A percentile compares a stretch with the other conserved stretches of the same genome.
phyloP scores from a whole-genome alignment of 2,888 invertebrate species.

The Drosophila helvetica region DNA sequence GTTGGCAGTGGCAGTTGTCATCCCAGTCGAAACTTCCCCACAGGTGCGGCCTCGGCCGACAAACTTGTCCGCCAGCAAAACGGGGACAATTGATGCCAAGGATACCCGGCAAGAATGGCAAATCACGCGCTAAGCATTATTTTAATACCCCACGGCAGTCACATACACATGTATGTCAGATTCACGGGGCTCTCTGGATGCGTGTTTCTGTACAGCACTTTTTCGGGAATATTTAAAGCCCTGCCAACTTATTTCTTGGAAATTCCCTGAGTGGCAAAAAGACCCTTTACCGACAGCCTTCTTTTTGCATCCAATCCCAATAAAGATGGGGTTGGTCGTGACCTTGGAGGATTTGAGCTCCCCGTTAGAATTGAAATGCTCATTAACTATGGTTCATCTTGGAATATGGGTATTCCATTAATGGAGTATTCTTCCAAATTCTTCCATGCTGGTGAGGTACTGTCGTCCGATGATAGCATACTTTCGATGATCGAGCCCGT shows the following conservation, averaged over 20 bases:
- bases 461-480: too few species aligned
- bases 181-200: background rate
- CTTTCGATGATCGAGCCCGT: too few species aligned
- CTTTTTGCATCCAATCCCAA: slow-evolving; percentile 43
- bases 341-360: slow-evolving; percentile 51
- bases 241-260: slow-evolving; percentile 42
- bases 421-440: too few species aligned
- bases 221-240: slow-evolving; percentile 65
- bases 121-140: slow-evolving; percentile 79
- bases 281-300: slow-evolving; percentile 52
- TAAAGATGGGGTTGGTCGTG: slow-evolving; percentile 30
- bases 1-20: slow-evolving; percentile 52
- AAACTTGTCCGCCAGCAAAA: slow-evolving; percentile 70
- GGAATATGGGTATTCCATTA: background rate
- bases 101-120: slow-evolving; percentile 47
- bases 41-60: slow-evolving; percentile 48
- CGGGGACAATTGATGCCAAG: slow-evolving; percentile 77
- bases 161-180: slow-evolving; percentile 39
- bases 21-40: slow-evolving; percentile 15
- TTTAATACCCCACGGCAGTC: slow-evolving; percentile 67
- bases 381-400: slow-evolving; percentile 36
- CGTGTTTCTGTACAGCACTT: slow-evolving; percentile 32
- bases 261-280: slow-evolving; percentile 42
- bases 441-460: too few species aligned
- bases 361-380: slow-evolving; percentile 20